Evolutionary conservation across 1,140 invertebrate species (phyloP), one percentile per base, ranked within the genome.

Genomic region (Scylla paramamosain): DNA sequence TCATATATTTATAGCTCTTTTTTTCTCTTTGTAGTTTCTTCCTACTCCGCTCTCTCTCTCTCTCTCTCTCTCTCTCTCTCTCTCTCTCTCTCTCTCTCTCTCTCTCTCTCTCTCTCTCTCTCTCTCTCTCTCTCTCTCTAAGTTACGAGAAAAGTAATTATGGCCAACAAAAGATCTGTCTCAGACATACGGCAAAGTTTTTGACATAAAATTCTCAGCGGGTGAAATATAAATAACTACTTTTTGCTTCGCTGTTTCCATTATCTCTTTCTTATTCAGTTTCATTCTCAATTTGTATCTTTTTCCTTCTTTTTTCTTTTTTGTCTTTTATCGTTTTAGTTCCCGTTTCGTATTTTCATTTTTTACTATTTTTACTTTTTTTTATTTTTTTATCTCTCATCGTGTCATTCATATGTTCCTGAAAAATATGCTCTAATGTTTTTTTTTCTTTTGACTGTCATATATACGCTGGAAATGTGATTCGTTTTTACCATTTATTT

Each of bases 111-210:
- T 77, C 67, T 77, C n/a, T 77, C 67, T 25, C 25, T n/a, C 25
- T 7, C 25, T 20, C 25, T 77, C 20, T 77, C 67, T 77, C 67
- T 77, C 67, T 77, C 67, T 77, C 67, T 77, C 67, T 25, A n/a
- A 25, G 25, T 77, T n/a, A 77, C 67, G n/a, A n/a, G 67, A n/a
- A 77, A 77, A 77, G 16, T 77, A 77, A 77, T 77, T 77, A 77
- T 77, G 25, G 20, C 67, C 67, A n/a, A 77, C 67, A 77, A 77
- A 77, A n/a, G 67, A 77, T 77, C 67, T 77, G 67, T 77, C 67
- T 77, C 67, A n/a, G 20, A 20, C n/a, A 77, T n/a, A 77, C 25
- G 67, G 20, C 67, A 77, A 77, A 77, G 20, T 77, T 77, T 77
- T 77, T 77, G 67, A 77, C 67, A 77, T 77, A 77, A 77, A n/a